These are phyloP conservation scores for Philaenus spumarius DNA, from an alignment of 1,140 invertebrate species.

Conservation along the genomic window DNA sequence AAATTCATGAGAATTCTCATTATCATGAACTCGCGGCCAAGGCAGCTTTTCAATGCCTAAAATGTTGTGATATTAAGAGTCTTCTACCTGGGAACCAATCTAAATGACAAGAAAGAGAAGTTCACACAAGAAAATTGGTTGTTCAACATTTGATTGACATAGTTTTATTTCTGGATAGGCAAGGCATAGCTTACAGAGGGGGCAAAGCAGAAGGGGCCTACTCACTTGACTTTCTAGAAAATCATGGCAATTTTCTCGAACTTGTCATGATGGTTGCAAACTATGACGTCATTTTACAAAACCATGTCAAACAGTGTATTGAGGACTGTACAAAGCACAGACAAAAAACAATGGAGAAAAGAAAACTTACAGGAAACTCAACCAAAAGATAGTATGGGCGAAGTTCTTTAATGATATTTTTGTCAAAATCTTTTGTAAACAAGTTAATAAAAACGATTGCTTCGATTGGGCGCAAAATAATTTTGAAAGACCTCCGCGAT, in stretches of 20 bases:
- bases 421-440: slow-evolving; percentile 19
- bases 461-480: slow-evolving; percentile 15
- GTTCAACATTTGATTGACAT: too few relatives aligned
- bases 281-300: too few relatives aligned
- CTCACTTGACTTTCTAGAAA: too few relatives aligned
- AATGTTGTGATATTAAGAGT: too few relatives aligned
- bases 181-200: too few relatives aligned
- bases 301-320: slow-evolving; percentile 20
- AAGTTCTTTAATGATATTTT: slow-evolving; percentile 19
- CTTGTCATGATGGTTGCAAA: too few relatives aligned
- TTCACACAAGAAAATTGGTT: too few relatives aligned
- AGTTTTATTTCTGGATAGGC: too few relatives aligned
- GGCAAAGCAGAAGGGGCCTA: slow-evolving; percentile 21
- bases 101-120: too few relatives aligned
- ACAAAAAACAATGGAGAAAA: slow-evolving; percentile 2
- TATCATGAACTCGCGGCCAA: slow-evolving; percentile 12
- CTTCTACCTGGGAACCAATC: too few relatives aligned
- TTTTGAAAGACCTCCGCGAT: slow-evolving; percentile 19
- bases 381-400: slow-evolving; percentile 6
- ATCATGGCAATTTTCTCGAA: too few relatives aligned
- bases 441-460: too few relatives aligned
- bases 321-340: slow-evolving; percentile 12
- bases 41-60: slow-evolving; percentile 16
- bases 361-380: slow-evolving; percentile 4
- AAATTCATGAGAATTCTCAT: slow-evolving; percentile 18